Conservation (phyloP, 2,113 vertebrate genomes). For the Cyphomyrus plagiostoma region DNA sequence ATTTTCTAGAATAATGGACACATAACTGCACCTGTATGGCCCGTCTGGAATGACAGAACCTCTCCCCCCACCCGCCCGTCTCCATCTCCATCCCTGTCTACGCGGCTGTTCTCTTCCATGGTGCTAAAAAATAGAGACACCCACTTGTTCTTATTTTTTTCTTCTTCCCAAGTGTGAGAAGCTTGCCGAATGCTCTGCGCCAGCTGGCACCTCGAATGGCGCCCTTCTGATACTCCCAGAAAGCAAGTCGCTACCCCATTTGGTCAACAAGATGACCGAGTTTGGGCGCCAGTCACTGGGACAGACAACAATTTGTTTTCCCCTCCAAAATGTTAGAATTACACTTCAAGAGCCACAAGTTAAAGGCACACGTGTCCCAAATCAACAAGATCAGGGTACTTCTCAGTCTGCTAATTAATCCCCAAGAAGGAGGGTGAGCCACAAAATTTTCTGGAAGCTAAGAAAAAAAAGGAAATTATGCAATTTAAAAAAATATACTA, state of each 20-base stretch:
- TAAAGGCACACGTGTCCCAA: not conserved
- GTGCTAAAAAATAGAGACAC: not conserved
- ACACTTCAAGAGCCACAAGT: not conserved
- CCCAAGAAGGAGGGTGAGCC: not conserved
- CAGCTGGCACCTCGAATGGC: not conserved
- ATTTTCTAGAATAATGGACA: slow-evolving; percentile 7
- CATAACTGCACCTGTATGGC: not conserved
- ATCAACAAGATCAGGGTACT: not conserved
- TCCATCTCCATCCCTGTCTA: not conserved
- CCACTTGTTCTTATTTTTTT: not conserved
- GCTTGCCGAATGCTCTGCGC: not conserved
- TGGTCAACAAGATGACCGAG: not conserved
- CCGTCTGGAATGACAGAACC: not conserved
- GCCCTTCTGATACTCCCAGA: not conserved
- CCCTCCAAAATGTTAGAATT: not conserved
- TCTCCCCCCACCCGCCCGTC: not conserved
- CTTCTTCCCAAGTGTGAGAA: not conserved
- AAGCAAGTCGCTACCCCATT: not conserved
- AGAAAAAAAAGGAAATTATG: not conserved
- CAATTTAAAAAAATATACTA: not conserved
- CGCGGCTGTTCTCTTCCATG: not conserved
- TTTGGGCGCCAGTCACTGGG: not conserved
- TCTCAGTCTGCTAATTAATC: not conserved
- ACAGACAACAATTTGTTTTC: not conserved
- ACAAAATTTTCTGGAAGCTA: not conserved